These are phyloP conservation scores for Proisotoma minuta DNA, from an alignment of 2,888 invertebrate genomes.

Conservation along the genomic window DNA sequence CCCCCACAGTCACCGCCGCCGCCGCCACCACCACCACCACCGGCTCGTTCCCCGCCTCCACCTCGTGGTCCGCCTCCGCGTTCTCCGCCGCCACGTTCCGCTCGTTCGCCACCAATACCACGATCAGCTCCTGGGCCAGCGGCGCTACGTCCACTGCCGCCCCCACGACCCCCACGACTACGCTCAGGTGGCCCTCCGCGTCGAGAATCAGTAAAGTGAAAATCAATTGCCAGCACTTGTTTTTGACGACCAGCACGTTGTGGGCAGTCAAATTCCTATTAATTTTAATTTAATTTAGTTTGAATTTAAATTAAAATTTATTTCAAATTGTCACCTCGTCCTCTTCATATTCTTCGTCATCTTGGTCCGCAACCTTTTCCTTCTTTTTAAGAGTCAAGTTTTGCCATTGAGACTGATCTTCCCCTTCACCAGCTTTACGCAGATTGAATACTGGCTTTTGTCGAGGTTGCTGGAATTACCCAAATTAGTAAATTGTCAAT, in stretches of 20 bases:
- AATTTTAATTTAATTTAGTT: slow-evolving; percentile 7
- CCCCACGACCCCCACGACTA: slow-evolving; percentile 54
- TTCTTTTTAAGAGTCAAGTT: slow-evolving; percentile 75
- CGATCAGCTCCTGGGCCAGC: slow-evolving; percentile 55
- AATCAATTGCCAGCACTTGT: slow-evolving; percentile 79
- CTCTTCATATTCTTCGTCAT: slow-evolving; percentile 60
- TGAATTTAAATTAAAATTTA: not conserved
- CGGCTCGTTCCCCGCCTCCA: slow-evolving; percentile 45
- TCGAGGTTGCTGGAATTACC: slow-evolving; percentile 57
- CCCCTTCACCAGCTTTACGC: slow-evolving; percentile 90
- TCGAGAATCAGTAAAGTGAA: slow-evolving; percentile 75
- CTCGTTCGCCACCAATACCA: slow-evolving; percentile 34
- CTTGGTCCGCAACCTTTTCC: slow-evolving; percentile 60
- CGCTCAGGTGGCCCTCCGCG: slow-evolving; percentile 57
- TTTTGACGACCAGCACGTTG: slow-evolving; percentile 82
- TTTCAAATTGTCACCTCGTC: slow-evolving; percentile 54
- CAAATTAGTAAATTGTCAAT: not conserved
- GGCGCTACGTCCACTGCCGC: slow-evolving; percentile 53
- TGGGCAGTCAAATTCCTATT: slow-evolving; percentile 60
- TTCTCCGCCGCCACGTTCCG: slow-evolving; percentile 25
- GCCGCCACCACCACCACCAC: slow-evolving; percentile 54
- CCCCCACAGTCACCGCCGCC: slow-evolving; percentile 28
- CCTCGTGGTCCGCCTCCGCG: slow-evolving; percentile 32
- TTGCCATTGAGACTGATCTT: slow-evolving; percentile 86
- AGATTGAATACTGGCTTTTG: slow-evolving; percentile 83